Percentiles rank a stretch among this genome's conserved stretches.
phyloP scores from a whole-genome alignment of 2,888 invertebrate genomes.

The Drosophila nr. perissopoda region DNA sequence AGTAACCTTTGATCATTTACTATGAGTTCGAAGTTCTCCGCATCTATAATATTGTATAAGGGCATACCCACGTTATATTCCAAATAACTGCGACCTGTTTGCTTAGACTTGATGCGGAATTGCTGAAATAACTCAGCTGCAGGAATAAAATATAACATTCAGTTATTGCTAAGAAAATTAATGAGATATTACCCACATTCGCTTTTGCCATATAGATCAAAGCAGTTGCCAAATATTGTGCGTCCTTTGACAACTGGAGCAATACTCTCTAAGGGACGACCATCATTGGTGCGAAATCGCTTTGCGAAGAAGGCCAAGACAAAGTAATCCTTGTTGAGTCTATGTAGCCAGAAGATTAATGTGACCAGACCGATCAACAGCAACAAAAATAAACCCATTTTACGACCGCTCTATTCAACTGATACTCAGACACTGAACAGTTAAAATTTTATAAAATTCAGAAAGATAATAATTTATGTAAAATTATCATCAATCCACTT shows the following conservation, averaged over 20 bases:
- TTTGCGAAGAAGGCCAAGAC: constrained; percentile 59
- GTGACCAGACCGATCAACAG: constrained; percentile 39
- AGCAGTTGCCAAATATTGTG: constrained; percentile 77
- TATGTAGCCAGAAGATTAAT: constrained; percentile 54
- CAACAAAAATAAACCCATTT: constrained; percentile 38
- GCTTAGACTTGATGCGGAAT: constrained; percentile 31
- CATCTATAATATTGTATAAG: constrained; percentile 72
- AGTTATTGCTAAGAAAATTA: not conserved
- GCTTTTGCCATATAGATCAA: constrained; percentile 67
- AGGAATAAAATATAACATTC: not conserved
- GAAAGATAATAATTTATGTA: no score
- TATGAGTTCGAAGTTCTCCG: constrained; percentile 71
- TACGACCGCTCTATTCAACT: not conserved
- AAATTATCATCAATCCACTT: no score
- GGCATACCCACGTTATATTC: constrained; percentile 59
- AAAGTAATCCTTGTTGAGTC: constrained; percentile 58
- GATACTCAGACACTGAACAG: constrained; percentile 9
- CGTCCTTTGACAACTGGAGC: constrained; percentile 56
- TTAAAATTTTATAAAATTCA: no score
- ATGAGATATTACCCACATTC: constrained; percentile 29
- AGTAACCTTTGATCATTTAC: constrained; percentile 73
- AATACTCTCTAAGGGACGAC: constrained; percentile 61
- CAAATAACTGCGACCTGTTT: constrained; percentile 59
- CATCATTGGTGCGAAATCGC: constrained; percentile 73
- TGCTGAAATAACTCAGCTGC: constrained; percentile 64